A percentile compares a stretch with the other conserved stretches of the same genome.
phyloP scores from a whole-genome alignment of 2,113 vertebrate genomes.

The Prolemur simus region DNA sequence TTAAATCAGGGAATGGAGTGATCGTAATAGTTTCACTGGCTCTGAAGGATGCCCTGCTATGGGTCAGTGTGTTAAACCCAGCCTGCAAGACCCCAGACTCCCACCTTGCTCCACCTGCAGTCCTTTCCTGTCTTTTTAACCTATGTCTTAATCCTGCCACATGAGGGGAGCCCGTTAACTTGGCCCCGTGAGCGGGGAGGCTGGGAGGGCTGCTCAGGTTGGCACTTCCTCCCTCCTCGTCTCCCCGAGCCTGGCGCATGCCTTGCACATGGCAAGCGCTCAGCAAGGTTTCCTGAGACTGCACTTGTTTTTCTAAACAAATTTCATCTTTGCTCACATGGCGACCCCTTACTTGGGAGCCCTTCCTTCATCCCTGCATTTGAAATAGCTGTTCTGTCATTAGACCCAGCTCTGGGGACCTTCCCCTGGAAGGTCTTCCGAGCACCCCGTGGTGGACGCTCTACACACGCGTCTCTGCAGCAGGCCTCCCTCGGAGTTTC shows the following conservation, averaged over 20 bases:
- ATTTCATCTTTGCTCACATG: background rate
- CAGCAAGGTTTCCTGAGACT: background rate
- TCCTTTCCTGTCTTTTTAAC: too few species aligned
- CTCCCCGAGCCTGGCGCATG: fast-evolving
- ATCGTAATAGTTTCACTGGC: fast-evolving
- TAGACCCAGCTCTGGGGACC: background rate
- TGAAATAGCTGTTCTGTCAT: background rate
- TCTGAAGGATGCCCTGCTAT: fast-evolving
- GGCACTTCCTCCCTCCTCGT: background rate
- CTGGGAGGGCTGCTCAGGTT: background rate
- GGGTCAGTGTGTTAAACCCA: too few species aligned
- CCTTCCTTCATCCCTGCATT: background rate
- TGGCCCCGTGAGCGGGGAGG: background rate
- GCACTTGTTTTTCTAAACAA: background rate
- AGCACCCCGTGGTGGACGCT: too few species aligned
- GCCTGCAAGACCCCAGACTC: background rate
- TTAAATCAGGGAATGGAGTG: background rate
- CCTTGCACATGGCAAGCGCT: fast-evolving
- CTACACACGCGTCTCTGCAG: too few species aligned
- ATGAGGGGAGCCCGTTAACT: background rate
- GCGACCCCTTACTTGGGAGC: background rate
- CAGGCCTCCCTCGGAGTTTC: background rate
- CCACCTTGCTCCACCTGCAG: fast-evolving
- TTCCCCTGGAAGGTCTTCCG: background rate
- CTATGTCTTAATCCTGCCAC: fast-evolving